phyloP scores from a whole-genome alignment of 2,113 vertebrate species.

The Benitochromis conjunctus region DNA sequence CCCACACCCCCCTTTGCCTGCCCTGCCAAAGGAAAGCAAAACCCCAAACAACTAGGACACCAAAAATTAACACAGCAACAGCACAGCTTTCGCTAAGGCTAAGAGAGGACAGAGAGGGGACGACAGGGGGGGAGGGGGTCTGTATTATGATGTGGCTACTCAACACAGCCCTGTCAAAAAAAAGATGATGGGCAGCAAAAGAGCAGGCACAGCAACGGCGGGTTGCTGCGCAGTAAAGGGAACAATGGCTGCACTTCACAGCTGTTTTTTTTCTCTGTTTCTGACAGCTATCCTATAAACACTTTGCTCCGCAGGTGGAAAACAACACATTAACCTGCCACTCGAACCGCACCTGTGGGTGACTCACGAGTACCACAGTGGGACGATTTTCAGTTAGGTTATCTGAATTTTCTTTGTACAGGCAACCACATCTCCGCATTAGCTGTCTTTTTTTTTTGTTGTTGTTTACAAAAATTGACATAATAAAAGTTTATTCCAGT shows the following conservation, averaged over 20 bases:
- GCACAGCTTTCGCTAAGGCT: background rate
- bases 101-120: background rate
- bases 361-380: background rate
- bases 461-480: background rate
- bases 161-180: background rate
- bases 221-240: background rate
- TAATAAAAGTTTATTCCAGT: background rate
- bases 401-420: background rate
- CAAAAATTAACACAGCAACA: background rate
- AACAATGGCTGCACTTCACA: background rate
- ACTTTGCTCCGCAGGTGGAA: background rate
- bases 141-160: background rate
- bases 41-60: slow-evolving; percentile 13
- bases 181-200: background rate
- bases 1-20: background rate
- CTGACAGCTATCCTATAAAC: slow-evolving; percentile 25
- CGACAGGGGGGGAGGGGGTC: background rate
- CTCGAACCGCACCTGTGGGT: background rate
- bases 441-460: background rate
- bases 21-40: slow-evolving; percentile 23
- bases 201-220: background rate
- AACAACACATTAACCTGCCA: slow-evolving; percentile 26
- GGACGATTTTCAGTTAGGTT: background rate
- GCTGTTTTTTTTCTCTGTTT: slow-evolving; percentile 6
- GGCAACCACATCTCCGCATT: background rate